Evolutionary conservation across 2,888 invertebrate species (phyloP), one percentile per base, ranked within the genome.

Genomic region (Dynastes maya): DNA sequence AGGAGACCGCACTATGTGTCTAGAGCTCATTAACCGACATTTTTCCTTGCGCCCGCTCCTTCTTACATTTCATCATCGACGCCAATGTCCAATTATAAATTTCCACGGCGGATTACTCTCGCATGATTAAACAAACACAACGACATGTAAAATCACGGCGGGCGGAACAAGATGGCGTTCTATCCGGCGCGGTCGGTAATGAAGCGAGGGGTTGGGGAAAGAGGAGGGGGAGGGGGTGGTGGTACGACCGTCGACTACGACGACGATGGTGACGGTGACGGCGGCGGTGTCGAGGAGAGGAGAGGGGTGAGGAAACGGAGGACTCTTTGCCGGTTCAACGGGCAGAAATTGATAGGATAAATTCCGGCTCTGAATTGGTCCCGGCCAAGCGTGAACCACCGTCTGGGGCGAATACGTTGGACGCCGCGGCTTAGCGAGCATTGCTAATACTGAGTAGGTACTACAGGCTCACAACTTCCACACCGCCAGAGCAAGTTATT

Each of bases 301-400:
- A 58, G 55, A 22, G 76, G 71, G 76, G 78, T 70, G 80, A 80
- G 77, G 83, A 80, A 64, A 81, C 80, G 79, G 83, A 83, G 83
- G 83, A 83, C 90, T 90, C 90, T 90, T 91, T 91, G 90, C 90
- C 91, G 89, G 91, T 90, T 90, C 90, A 90, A 89, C 90, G 90
- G 90, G 91, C 91, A 90, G 91, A 91, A 91, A 91, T 91, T 91
- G 91, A 91, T 91, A 90, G 91, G 91, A 91, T 91, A 91, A 91
- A 91, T 91, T 91, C 91, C 90, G 90, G 90, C 89, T 90, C 90
- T 90, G 91, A 91, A 91, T 91, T 90, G 90, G 90, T 90, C 89
- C 89, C 90, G 89, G 87, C 90, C 90, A 90, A 90, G 89, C 90
- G 90, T 89, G 89, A 90, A 90, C 86, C 85, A 90, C 86, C 85